These are phyloP conservation scores for Oppia nitens DNA, from an alignment of 1,140 invertebrate genomes.

Conservation along the genomic window DNA sequence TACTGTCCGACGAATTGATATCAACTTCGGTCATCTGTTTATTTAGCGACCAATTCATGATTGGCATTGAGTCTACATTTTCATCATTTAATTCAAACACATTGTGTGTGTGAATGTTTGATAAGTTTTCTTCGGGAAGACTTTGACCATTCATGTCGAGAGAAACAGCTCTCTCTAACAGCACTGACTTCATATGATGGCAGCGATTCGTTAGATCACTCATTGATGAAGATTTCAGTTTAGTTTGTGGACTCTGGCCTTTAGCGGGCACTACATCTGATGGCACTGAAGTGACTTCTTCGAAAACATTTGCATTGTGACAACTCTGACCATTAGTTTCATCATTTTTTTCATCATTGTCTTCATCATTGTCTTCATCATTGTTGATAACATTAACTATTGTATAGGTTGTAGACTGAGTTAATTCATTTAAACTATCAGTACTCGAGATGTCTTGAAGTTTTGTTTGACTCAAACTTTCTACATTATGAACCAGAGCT, in stretches of 20 bases:
- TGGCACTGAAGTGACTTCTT: not conserved
- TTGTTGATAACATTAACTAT: no score
- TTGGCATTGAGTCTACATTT: not conserved
- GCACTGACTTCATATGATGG: conserved; percentile 31
- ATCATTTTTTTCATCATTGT: not conserved
- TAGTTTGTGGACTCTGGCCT: not conserved
- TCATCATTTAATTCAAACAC: not conserved
- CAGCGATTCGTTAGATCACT: conserved; percentile 56
- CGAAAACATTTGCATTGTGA: not conserved
- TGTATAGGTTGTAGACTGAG: no score
- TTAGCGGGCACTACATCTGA: not conserved
- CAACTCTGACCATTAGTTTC: not conserved
- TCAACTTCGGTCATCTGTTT: not conserved
- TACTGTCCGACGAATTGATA: not conserved
- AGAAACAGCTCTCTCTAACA: conserved; percentile 58
- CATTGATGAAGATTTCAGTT: conserved; percentile 53
- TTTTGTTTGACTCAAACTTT: not conserved
- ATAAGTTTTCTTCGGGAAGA: conserved; percentile 2
- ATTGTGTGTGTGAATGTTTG: not conserved
- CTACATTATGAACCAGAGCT: conserved; percentile 1
- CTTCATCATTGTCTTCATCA: not conserved
- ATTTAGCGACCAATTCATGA: not conserved
- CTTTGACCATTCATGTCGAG: conserved; percentile 41
- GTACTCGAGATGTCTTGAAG: not conserved
- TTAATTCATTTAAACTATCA: no score